phyloP scores from a whole-genome alignment of 2,888 invertebrate genomes.

The Coenonympha arcania region DNA sequence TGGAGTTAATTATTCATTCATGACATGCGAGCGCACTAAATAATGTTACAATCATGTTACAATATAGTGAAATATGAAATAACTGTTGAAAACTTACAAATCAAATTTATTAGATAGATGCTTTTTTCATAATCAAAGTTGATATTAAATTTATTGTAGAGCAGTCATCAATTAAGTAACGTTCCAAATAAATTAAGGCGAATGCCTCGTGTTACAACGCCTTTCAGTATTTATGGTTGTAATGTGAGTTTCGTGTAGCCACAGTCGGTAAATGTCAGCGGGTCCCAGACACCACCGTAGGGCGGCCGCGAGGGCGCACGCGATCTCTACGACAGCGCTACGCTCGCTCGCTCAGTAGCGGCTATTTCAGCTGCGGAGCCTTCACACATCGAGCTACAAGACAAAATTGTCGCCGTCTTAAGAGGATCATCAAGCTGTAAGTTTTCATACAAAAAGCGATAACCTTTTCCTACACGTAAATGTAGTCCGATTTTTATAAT shows the following conservation, averaged over 20 bases:
- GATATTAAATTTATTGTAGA: background rate
- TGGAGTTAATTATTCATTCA: background rate
- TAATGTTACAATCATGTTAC: background rate
- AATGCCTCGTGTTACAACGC: conserved; percentile 2
- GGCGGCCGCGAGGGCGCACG: conserved; percentile 28
- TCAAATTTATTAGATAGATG: background rate
- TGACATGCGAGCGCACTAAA: background rate
- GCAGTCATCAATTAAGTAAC: background rate
- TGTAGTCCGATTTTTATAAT: too few relatives aligned
- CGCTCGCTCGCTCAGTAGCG: background rate
- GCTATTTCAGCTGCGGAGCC: background rate
- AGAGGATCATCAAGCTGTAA: too few relatives aligned
- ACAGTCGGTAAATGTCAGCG: conserved; percentile 25
- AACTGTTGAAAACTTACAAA: background rate
- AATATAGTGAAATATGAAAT: background rate
- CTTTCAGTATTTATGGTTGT: conserved; percentile 5
- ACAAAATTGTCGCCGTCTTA: background rate
- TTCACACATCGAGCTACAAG: conserved; percentile 1
- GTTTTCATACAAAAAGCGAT: too few relatives aligned
- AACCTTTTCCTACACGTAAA: too few relatives aligned
- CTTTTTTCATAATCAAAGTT: background rate
- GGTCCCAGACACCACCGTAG: conserved; percentile 25
- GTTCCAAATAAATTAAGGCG: background rate
- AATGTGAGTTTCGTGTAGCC: conserved; percentile 16
- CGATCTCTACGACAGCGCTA: conserved; percentile 11